phyloP scores from a whole-genome alignment of 2,888 invertebrate genomes.

The Netelia melanura region DNA sequence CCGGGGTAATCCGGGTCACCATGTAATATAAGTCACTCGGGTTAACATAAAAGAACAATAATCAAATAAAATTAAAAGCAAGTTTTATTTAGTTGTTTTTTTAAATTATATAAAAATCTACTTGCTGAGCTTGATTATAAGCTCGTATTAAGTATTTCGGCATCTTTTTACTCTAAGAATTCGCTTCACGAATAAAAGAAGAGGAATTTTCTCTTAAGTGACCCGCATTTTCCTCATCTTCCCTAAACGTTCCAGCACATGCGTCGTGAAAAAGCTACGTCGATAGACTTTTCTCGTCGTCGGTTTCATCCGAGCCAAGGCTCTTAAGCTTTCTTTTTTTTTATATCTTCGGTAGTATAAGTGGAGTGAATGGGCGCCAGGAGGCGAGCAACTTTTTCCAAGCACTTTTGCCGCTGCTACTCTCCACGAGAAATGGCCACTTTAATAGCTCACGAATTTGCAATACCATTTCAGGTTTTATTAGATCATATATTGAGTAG shows the following conservation, averaged over 20 bases:
- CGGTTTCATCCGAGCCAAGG: slow-evolving; percentile 44
- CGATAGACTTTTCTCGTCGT: slow-evolving; percentile 39
- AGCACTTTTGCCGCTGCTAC: slow-evolving; percentile 58
- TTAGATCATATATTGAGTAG: slow-evolving; percentile 69
- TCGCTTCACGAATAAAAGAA: neutral
- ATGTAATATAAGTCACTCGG: neutral
- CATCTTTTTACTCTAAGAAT: neutral
- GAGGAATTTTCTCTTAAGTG: neutral
- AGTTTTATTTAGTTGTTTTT: neutral
- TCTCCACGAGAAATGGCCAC: slow-evolving; percentile 56
- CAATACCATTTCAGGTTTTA: slow-evolving; percentile 74
- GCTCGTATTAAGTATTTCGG: no score
- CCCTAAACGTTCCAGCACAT: neutral
- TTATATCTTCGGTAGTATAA: slow-evolving; percentile 47
- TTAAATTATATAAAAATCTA: neutral
- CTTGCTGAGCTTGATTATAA: no score
- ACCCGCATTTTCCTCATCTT: neutral
- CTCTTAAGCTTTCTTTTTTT: slow-evolving; percentile 53
- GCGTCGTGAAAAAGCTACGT: slow-evolving; percentile 35
- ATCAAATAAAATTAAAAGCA: neutral
- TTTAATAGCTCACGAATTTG: slow-evolving; percentile 74
- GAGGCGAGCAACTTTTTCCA: slow-evolving; percentile 48
- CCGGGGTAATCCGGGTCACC: slow-evolving; percentile 34
- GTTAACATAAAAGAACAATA: neutral
- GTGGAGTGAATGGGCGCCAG: slow-evolving; percentile 50